phyloP scores from a whole-genome alignment of 2,888 invertebrate species.

The Teinopalpus imperialis region DNA sequence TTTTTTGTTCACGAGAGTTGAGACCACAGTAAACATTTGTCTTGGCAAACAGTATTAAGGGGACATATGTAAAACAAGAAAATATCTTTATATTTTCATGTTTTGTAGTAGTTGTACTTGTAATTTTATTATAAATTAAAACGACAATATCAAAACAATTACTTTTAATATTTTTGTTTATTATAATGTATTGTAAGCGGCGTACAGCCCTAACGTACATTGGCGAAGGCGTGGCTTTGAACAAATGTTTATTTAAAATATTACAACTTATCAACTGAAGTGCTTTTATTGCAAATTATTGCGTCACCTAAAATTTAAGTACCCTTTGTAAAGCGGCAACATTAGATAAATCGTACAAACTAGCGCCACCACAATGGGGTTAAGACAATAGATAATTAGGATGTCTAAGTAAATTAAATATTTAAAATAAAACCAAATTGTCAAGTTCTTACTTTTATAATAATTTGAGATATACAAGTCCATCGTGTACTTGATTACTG shows the following conservation, averaged over 20 bases:
- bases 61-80: no score
- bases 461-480: constrained; percentile 17
- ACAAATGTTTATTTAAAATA: constrained; percentile 21
- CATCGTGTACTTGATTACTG: constrained; percentile 7
- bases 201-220: constrained; percentile 69
- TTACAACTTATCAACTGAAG: constrained; percentile 29
- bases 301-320: constrained; percentile 28
- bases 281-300: constrained; percentile 30
- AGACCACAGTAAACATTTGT: no score
- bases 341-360: constrained; percentile 38
- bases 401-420: constrained; percentile 15
- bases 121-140: constrained; percentile 51
- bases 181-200: constrained; percentile 74
- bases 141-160: constrained; percentile 68
- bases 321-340: constrained; percentile 33
- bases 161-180: constrained; percentile 75
- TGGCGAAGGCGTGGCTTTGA: constrained; percentile 52
- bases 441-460: constrained; percentile 24
- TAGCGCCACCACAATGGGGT: constrained; percentile 31
- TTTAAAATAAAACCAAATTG: constrained; percentile 26
- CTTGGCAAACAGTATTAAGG: no score
- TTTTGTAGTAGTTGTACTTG: no score
- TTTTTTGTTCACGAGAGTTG: no score
- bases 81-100: no score
- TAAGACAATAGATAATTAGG: constrained; percentile 11